Base-by-base conservation (phyloP, 2,113 vertebrate genomes). In the Illadopsis cleaveri region DNA sequence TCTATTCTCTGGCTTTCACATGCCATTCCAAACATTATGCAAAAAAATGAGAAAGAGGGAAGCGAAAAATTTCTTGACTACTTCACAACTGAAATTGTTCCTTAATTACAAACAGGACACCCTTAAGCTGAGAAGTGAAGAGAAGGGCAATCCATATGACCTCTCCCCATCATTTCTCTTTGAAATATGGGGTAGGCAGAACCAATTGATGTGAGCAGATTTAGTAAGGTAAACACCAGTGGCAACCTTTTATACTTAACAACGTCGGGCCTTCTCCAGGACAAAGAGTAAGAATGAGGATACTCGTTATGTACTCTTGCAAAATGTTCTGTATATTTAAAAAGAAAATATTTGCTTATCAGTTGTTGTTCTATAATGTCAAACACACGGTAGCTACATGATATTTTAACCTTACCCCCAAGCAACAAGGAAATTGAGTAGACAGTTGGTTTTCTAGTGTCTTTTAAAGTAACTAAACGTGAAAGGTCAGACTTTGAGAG, bases 341-440 rank as follows among this genome's bases (percentile, higher is more conserved):
- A 97, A 95, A 88, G 89, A 97, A 97, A 97, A 97, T 89, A 95
- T 94, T 97, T 94, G 80, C 90, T 94, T 92, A 97, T 95, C 85
- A 62, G 47, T 87, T 77, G 54, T 51, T 86, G 80, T 56, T 89
- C 16, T 75, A 45, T 83, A 93, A 97, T 66, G 64, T 92, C 82
- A 94, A 97, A 92, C 89, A 87, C 27, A 62, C 3, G 0, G 82
- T 80, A 94, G 77, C 89, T 93, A 93, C 95, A 89, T 66, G 91
- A 15, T 93, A 60, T 81, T 94, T 96, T 97, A 97, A 97, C 94
- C 93, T 95, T 83, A 82, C 80, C 94, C 92, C 45, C 56, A 58
- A 95, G 96, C 81, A 62, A 94, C 56, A 42, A 85, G 73, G 82
- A 96, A 96, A 97, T 92, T 85, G 84, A 82, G 61, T 54, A 88